These are phyloP conservation scores for Diadumene lineata DNA, from an alignment of 92 coral and sea anemone genomes.

Conservation along the genomic window DNA sequence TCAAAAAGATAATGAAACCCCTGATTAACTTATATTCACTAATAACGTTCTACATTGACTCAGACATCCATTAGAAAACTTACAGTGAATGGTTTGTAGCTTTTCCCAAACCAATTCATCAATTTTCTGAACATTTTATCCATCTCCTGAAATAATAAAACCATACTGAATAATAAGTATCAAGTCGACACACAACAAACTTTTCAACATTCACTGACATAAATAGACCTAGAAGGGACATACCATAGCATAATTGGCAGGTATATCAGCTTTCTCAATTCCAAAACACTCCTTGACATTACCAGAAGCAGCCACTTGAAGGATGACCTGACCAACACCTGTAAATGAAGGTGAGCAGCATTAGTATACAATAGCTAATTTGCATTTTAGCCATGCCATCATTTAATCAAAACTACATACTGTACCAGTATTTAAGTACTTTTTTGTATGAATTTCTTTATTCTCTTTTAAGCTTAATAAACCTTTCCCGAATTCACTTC, in stretches of 20 bases:
- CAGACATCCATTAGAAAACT: background rate
- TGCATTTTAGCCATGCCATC: too few species aligned
- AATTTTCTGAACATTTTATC: constrained; percentile 75
- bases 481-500: too few species aligned
- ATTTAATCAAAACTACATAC: too few species aligned
- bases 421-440: too few species aligned
- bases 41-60: too few species aligned
- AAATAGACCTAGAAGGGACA: background rate
- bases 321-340: constrained; percentile 98
- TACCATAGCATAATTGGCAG: constrained; percentile 86
- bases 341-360: background rate
- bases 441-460: too few species aligned
- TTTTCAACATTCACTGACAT: background rate
- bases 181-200: background rate
- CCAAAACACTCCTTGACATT: constrained; percentile 96
- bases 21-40: too few species aligned
- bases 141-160: constrained; percentile 64
- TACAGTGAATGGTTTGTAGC: constrained; percentile 83
- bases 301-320: constrained; percentile 98
- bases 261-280: constrained; percentile 91
- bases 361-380: background rate
- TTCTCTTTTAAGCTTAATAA: too few species aligned
- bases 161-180: background rate
- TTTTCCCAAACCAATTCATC: constrained; percentile 98
- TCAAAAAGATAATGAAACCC: too few species aligned